phyloP scores from a whole-genome alignment of 2,888 invertebrate species.

The Endomychus coccineus region DNA sequence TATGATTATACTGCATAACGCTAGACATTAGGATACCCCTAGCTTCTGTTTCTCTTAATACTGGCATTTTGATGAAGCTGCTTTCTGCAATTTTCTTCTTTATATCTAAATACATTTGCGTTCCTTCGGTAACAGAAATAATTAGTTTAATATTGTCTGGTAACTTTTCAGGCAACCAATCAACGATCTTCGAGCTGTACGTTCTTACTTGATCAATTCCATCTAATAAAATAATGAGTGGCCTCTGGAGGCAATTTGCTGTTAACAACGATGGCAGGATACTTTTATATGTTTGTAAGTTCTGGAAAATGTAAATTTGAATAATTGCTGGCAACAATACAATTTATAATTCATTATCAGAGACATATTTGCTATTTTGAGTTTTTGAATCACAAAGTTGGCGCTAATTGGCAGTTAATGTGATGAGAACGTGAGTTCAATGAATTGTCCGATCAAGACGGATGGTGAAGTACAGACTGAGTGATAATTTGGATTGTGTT shows the following conservation, averaged over 20 bases:
- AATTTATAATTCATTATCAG: too few species aligned
- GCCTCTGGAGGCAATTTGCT: slow-evolving; percentile 50
- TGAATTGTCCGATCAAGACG: too few species aligned
- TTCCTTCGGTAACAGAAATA: slow-evolving; percentile 60
- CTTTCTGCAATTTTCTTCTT: slow-evolving; percentile 32
- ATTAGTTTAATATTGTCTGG: slow-evolving; percentile 71
- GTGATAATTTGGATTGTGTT: too few species aligned
- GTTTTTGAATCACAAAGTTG: too few species aligned
- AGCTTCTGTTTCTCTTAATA: slow-evolving; percentile 46
- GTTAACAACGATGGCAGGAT: slow-evolving; percentile 51
- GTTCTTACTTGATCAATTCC: slow-evolving; percentile 59
- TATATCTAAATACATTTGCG: slow-evolving; percentile 41
- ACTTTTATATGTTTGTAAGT: slow-evolving; percentile 61
- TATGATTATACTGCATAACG: slow-evolving; percentile 53
- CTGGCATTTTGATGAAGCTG: slow-evolving; percentile 45
- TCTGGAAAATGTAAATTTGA: slow-evolving; percentile 51
- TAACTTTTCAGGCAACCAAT: slow-evolving; percentile 70
- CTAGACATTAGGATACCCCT: slow-evolving; percentile 49
- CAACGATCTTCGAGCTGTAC: slow-evolving; percentile 54
- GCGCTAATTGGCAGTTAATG: too few species aligned
- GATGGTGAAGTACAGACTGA: too few species aligned
- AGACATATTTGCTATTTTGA: too few species aligned
- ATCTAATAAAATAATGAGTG: slow-evolving; percentile 67
- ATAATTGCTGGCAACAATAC: too few species aligned
- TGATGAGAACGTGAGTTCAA: too few species aligned